Percentiles rank a stretch among this genome's conserved stretches.
These are phyloP conservation scores for Glyphotaelius pellucidus DNA, from an alignment of 2,888 invertebrate genomes.

Conservation along the genomic window DNA sequence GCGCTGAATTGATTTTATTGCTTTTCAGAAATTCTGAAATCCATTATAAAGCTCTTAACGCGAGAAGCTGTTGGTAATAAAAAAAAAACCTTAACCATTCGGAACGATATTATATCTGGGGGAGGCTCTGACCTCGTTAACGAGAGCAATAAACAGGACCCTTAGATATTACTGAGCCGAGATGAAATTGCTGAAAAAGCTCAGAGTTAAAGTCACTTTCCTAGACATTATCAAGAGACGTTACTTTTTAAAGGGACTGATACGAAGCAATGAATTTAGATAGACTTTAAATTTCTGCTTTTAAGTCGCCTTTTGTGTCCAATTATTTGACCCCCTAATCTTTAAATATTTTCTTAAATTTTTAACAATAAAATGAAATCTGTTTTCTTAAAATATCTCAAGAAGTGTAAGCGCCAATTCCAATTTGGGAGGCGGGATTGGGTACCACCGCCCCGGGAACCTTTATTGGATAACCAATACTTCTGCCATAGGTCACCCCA, in stretches of 20 bases:
- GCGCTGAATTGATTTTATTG: conserved; percentile 54
- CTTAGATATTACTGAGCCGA: conserved; percentile 20
- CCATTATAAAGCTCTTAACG: conserved; percentile 59
- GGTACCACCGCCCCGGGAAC: too few species aligned
- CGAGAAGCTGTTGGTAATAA: conserved; percentile 53
- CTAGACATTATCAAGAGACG: not conserved
- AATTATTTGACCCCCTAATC: not conserved
- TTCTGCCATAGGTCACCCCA: too few species aligned
- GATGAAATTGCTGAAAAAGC: conserved; percentile 18
- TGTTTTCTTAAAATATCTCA: not conserved
- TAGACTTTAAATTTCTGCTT: not conserved
- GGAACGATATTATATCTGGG: conserved; percentile 47
- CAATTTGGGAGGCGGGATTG: too few species aligned
- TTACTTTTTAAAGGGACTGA: conserved; percentile 14
- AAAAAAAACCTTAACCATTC: conserved; percentile 60
- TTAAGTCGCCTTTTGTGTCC: not conserved
- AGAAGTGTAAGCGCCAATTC: not conserved
- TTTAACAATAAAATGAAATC: not conserved
- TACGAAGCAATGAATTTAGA: not conserved
- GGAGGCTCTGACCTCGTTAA: conserved; percentile 33
- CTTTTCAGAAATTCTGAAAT: conserved; percentile 56
- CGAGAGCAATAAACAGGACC: conserved; percentile 40
- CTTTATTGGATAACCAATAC: too few species aligned
- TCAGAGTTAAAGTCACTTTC: not conserved
- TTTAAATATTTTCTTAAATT: not conserved